Percentiles rank a stretch among this genome's conserved stretches.
phyloP scores from a whole-genome alignment of 2,113 vertebrate species.

The Xiphophorus hellerii region DNA sequence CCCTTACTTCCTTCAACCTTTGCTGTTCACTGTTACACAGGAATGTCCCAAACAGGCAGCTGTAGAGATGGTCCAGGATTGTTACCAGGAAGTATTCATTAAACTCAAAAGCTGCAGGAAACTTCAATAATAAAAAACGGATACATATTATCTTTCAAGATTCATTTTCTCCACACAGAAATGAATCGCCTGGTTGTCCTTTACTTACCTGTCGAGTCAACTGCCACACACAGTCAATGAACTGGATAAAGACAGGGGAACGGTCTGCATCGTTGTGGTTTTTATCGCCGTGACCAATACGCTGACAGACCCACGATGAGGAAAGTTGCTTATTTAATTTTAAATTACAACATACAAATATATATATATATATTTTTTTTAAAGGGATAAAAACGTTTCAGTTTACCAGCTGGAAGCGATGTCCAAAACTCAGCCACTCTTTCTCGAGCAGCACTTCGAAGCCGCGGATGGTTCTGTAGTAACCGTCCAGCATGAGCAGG shows the following conservation, averaged over 20 bases:
- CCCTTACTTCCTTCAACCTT: conserved; percentile 88
- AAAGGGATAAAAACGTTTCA: neutral
- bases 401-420: conserved; percentile 96
- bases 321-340: neutral
- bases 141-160: conserved; percentile 5
- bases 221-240: conserved; percentile 98
- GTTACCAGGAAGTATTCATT: conserved; percentile 96
- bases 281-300: conserved; percentile 95
- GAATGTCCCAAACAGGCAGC: conserved; percentile 97
- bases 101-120: conserved; percentile 97
- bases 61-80: conserved; percentile 95
- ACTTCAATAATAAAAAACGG: conserved; percentile 77
- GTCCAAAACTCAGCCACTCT: conserved; percentile 97
- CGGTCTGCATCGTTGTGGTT: conserved; percentile 95
- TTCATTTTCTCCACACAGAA: neutral
- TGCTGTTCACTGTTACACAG: conserved; percentile 96
- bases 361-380: neutral
- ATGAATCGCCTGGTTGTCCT: neutral
- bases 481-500: conserved; percentile 94
- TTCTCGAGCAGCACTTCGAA: conserved; percentile 96
- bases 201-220: conserved; percentile 94
- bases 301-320: conserved; percentile 74
- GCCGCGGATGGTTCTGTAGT: conserved; percentile 91
- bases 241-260: conserved; percentile 97
- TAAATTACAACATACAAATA: neutral